Base-by-base conservation (phyloP, 2,888 invertebrate species). In the Tinea semifulvella region DNA sequence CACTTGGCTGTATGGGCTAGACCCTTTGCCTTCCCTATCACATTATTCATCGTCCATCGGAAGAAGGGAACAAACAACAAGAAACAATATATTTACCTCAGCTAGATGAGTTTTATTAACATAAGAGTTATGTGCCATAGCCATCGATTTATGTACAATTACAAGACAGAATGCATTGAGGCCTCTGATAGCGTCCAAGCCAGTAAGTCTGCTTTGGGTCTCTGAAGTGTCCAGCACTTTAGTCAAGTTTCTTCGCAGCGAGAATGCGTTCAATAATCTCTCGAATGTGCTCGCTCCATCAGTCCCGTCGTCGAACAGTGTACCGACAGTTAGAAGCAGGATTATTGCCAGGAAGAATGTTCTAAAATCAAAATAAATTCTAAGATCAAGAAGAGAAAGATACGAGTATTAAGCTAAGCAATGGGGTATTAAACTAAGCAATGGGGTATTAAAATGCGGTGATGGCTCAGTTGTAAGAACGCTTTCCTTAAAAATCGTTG, bases 141-240 rank as follows among this genome's bases (percentile, higher is more conserved):
- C 84, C 75, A 85, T 81, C 0, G 82, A 79, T 60, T 85, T 86
- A 51, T 86, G 86, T 0, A 83, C 82, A 40, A 85, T 53, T 2
- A 85, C 56, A 45, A 86, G 56, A 1, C 79, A 83, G 0, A 86
- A 52, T 0, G 85, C 85, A 49, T 84, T 84, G 19, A 85, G 54
- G 2, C 79, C 79, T 51, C 85, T 64, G 39, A 81, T 73, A 1
- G 85, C 84, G 52, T 86, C 82, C 1, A 85, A 56, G 1, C 82
- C 81, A 47, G 72, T 71, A 26, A 84, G 68, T 46, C 74, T 71
- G 1, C 71, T 65, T 1, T 65, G 58, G 0, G 68, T 57, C 46
- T 75, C 71, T 1, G 74, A 65, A 19, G 73, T 52, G 44, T 80
- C 74, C 49, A 82, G 67, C 1, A 84, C 54, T 50, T 73, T 72